Evolutionary conservation across 1,140 invertebrate species (phyloP), one percentile per base, ranked within the genome.

Genomic region (roundworm (Caenorhabditis elegans)): DNA sequence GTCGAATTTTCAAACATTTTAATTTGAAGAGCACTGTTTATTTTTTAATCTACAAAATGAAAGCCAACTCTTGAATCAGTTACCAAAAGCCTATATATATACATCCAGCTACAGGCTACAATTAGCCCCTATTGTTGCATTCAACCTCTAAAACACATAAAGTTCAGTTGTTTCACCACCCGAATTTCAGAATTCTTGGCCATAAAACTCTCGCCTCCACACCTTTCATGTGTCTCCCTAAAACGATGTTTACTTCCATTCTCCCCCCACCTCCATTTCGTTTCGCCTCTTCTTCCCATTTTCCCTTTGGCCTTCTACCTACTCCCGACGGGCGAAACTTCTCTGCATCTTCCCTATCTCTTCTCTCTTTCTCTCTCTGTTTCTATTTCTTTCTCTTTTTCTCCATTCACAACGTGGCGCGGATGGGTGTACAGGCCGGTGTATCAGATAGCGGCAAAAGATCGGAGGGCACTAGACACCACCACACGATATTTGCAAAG

Each of bases 401-500:
- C 34, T 31, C 60, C 47, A 26, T 60, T 70, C 60, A 39, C 60
- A 39, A 70, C 60, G 60, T 70, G 60, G 60, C 60, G 60, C 60
- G 60, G 39, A 39, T 70, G 34, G 60, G 60, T 70, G 34, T 70
- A 70, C 34, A 39, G 34, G 60, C 22, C 4, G 11, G 31, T 5
- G 15, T 22, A n/a, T 39, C 2, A 70, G 34, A 39, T 22, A 70
- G 60, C 3, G 39, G 11, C n/a, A 13, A 17, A 19, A 34, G 34
- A 60, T 15, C 17, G 53, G 60, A 70, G 60, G 39, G n/a, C 34
- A 70, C 26, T 10, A 70, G 60, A 70, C 34, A 5, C 49, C 19
- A 19, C 49, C 51, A 19, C 51, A 60, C 60, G 60, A 70, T 70
- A 70, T 70, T 70, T 70, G 34, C 60, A 70, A 70, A 70, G 60